Base-by-base conservation (phyloP, 2,113 vertebrate genomes). In the Artemisiospiza belli region DNA sequence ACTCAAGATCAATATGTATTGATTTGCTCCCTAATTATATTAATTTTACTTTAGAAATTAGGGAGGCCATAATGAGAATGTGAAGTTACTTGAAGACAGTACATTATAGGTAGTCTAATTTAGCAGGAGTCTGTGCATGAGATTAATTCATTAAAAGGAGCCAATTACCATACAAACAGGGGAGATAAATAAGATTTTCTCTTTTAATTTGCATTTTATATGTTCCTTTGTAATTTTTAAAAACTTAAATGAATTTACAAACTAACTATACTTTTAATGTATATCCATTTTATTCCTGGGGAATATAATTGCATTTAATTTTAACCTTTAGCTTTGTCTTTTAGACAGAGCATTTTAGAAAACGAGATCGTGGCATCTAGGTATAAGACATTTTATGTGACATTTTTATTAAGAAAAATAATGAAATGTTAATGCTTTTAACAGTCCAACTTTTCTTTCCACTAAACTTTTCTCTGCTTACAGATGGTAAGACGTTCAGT, bases 11-110 rank as follows among this genome's bases (percentile, higher is more conserved):
- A 97, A 98, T 98, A 97, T 89, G 90, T 97, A 97, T 98, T 98
- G 98, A 98, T 98, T 97, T 96, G 81, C 92, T 96, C 95, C 97
- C 97, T 98, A 98, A 98, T 98, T 98, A 94, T 95, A 97, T 98
- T 98, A 98, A 98, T 98, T 98, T 98, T 97, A 92, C 95, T 97
- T 98, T 90, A 93, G 97, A 97, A 98, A 97, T 98, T 97, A 98
- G 97, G 96, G 94, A 96, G 75, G 94, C 91, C 92, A 87, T 97
- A 98, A 98, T 98, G 97, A 98, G 95, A 97, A 97, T 98, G 97
- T 98, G 97, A 97, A 97, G 97, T 98, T 98, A 97, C 97, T 97
- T 97, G 97, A 97, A 98, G 96, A 97, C 96, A 97, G 96, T 97
- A 96, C 97, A 98, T 98, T 98, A 98, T 66, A 72, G 92, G 90